phyloP scores from a whole-genome alignment of 2,888 invertebrate species.

The Apamea crenata region DNA sequence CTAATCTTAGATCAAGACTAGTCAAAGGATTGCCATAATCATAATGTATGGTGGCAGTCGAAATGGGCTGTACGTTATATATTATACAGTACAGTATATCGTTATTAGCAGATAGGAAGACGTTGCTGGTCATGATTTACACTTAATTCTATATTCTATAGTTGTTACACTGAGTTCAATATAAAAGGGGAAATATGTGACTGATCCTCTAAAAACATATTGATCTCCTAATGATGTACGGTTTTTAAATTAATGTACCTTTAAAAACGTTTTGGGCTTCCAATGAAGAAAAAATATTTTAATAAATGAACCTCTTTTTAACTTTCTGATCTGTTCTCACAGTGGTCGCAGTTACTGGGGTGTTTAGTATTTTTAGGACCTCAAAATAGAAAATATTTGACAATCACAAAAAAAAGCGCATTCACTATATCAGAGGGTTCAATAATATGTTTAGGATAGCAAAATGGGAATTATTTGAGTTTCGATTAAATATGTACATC shows the following conservation, averaged over 20 bases:
- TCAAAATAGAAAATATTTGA: not conserved
- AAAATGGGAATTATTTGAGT: not conserved
- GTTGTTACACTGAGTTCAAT: not conserved
- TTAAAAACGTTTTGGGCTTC: not conserved
- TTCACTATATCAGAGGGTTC: not conserved
- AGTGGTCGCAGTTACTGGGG: not conserved
- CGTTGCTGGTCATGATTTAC: not conserved
- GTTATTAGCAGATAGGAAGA: not conserved
- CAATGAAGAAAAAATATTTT: not conserved
- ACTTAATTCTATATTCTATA: not conserved
- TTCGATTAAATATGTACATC: not conserved
- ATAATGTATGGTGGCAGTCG: not conserved
- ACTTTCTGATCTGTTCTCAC: not conserved
- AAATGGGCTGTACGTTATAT: not conserved
- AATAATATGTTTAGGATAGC: not conserved
- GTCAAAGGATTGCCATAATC: slow-evolving; percentile 1
- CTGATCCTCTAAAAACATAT: not conserved
- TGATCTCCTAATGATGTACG: not conserved
- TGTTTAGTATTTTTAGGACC: not conserved
- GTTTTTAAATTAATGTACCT: not conserved
- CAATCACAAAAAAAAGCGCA: not conserved
- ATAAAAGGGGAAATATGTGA: not conserved
- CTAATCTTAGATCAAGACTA: not conserved
- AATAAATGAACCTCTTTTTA: not conserved
- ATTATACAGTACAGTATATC: not conserved